Conservation (phyloP, 2,797 vertebrate species). For the Ceryle rudis region DNA sequence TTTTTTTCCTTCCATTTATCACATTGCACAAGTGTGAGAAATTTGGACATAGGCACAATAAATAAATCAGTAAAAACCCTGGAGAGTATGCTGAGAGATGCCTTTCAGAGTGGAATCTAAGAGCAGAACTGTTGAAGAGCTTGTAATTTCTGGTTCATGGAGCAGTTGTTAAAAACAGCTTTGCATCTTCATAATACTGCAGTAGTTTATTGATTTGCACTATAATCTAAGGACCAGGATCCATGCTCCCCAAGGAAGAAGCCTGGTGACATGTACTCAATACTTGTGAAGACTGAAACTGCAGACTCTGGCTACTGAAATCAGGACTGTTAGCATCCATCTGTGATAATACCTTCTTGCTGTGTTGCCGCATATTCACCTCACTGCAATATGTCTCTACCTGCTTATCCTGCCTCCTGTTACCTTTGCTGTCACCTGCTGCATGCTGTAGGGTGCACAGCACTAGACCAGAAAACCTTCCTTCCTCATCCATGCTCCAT, state of each 20-base stretch:
- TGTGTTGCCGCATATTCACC: background rate
- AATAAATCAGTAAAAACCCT: background rate
- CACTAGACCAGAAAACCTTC: background rate
- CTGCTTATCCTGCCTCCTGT: background rate
- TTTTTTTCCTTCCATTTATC: background rate
- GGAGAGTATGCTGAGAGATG: background rate
- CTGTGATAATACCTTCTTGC: background rate
- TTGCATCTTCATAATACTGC: background rate
- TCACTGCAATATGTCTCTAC: background rate
- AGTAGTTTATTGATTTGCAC: background rate
- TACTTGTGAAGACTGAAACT: background rate
- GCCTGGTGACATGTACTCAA: background rate
- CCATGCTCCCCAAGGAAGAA: background rate
- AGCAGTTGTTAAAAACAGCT: background rate
- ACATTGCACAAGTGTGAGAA: background rate
- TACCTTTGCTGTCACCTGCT: background rate
- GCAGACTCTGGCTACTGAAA: background rate
- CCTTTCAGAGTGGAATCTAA: background rate
- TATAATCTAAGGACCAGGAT: background rate
- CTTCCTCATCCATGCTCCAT: background rate
- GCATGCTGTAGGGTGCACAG: too few species aligned
- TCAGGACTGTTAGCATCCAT: background rate
- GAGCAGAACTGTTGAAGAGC: background rate
- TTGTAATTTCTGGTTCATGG: conserved; percentile 1
- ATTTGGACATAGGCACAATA: background rate